Conservation (phyloP, 2,888 invertebrate genomes). For the Nomada goodeniana region DNA sequence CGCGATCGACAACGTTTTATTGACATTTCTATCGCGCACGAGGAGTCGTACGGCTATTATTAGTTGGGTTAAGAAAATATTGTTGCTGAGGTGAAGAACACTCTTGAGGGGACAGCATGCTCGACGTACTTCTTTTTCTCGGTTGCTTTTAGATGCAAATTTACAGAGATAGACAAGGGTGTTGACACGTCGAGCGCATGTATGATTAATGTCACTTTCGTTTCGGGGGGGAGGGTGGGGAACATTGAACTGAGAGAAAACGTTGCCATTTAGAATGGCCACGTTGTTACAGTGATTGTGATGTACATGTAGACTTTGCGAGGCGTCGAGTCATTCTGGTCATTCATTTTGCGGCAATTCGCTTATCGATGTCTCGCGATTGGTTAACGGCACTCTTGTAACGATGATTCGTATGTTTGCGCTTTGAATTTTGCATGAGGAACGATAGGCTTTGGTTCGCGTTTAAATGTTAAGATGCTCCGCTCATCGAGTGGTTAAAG, state of each 20-base stretch:
- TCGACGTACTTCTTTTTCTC: neutral
- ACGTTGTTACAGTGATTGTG: neutral
- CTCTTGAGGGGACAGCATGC: neutral
- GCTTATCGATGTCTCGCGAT: neutral
- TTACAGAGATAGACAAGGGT: neutral
- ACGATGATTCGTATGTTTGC: neutral
- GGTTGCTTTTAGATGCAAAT: too few relatives aligned
- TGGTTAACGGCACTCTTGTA: neutral
- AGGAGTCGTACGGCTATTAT: conserved; percentile 2
- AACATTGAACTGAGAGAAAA: neutral
- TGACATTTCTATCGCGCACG: conserved; percentile 35
- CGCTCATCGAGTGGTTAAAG: neutral
- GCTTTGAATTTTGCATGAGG: too few relatives aligned
- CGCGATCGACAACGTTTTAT: conserved; percentile 33
- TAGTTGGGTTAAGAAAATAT: conserved; percentile 17
- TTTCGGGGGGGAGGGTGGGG: neutral
- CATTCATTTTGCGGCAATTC: neutral
- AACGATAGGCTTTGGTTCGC: too few relatives aligned
- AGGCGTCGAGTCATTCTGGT: neutral
- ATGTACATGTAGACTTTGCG: neutral
- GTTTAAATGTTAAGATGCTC: too few relatives aligned
- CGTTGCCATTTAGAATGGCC: neutral
- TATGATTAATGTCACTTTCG: conserved; percentile 15
- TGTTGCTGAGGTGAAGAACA: neutral
- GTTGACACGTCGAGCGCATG: conserved; percentile 13